phyloP scores from a whole-genome alignment of 23 tunicate species.

The Styela clava region DNA sequence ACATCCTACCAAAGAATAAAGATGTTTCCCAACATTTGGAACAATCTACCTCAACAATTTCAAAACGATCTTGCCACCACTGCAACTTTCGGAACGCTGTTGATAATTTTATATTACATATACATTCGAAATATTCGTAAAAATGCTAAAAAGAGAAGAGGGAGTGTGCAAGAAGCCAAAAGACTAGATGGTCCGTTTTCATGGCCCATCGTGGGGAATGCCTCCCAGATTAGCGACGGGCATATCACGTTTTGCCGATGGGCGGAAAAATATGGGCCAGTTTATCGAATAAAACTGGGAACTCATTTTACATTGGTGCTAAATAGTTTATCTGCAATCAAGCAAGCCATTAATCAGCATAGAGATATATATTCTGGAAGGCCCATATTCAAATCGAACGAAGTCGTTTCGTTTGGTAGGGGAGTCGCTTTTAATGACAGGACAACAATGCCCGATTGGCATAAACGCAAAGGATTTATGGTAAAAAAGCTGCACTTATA shows the following conservation, averaged over 20 bases:
- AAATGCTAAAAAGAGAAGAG: background rate
- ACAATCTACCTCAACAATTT: background rate
- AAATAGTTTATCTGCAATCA: slow-evolving; percentile 5
- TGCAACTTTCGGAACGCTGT: background rate
- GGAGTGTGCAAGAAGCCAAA: background rate
- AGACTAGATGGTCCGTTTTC: slow-evolving; percentile 45
- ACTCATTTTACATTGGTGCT: slow-evolving; percentile 22
- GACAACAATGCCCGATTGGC: slow-evolving; percentile 19
- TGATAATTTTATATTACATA: background rate
- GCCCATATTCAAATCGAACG: slow-evolving; percentile 13
- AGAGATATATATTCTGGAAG: slow-evolving; percentile 32
- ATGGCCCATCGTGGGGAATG: slow-evolving; percentile 51
- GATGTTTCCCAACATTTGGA: background rate
- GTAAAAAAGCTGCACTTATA: slow-evolving; percentile 17
- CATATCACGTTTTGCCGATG: slow-evolving; percentile 16
- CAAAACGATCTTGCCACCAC: background rate
- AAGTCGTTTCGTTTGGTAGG: slow-evolving; percentile 25
- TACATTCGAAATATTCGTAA: background rate
- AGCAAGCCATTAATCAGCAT: slow-evolving; percentile 21
- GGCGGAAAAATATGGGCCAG: slow-evolving; percentile 43
- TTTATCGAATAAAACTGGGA: slow-evolving; percentile 35
- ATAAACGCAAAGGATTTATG: slow-evolving; percentile 14
- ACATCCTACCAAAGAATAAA: background rate
- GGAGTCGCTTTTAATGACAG: slow-evolving; percentile 32
- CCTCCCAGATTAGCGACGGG: slow-evolving; percentile 19